Base-by-base conservation (phyloP, 2,888 invertebrate genomes). In the Hipparchia semele region DNA sequence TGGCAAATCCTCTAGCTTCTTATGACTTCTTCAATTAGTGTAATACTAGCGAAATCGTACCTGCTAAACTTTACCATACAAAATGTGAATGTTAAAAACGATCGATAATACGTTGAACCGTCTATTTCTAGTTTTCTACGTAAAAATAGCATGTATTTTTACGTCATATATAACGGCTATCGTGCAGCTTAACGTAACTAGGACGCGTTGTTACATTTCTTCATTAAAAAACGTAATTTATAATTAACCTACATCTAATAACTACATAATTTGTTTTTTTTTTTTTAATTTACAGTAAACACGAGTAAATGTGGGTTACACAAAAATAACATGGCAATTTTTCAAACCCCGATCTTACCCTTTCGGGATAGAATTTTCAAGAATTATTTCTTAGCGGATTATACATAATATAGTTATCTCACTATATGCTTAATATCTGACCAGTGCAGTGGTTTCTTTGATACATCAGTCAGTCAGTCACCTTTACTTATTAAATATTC, bases 101-200 rank as follows among this genome's bases (percentile, higher is more conserved):
- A 71, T 71, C 71, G 61, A 71, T 71, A 67, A 67, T 33, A 46
- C 71, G 67, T 71, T 71, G 67, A 71, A 66, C 67, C 67, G 46
- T 62, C 39, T 56, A 65, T 65, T 65, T 53, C 53, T 65, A 53
- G 65, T 51, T 51, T 64, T 65, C 60, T 46, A 62, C 39, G 62
- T 62, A 10, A 65, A 64, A 65, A 65, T 33, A 53, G 33, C 65
- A 53, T 33, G 65, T 49, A 53, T 51, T 53, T 64, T 65, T 33
- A 33, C 65, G 33, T 53, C 23, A 23, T 33, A 12, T 51, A 23
- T 33, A 8, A 4, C 49, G 53, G 33, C 23, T 33, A 23, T 33
- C 33, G 13, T 23, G n/a, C 13, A 8, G 62, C 13, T 13, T 1
- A 49, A 64, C 64, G 61, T 64, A n/a, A 5, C 8, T 12, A 45